Base-by-base conservation (phyloP, 2,797 vertebrate genomes). In the Selene dorsalis region DNA sequence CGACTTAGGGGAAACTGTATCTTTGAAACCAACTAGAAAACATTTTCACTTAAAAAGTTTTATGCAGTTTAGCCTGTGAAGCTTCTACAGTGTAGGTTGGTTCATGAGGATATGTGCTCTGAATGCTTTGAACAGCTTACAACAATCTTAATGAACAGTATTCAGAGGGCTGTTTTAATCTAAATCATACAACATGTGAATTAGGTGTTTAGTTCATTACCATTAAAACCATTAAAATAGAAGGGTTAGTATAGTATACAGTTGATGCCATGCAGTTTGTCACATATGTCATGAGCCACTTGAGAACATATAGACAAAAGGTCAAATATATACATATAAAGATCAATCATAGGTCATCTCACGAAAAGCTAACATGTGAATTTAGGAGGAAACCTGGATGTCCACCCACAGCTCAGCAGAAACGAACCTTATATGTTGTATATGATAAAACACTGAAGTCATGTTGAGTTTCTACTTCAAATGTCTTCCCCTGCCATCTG, bases 91-190 rank as follows among this genome's bases (percentile, higher is more conserved):
- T 74, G 35, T 52, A 32, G 63, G 22, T 17, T 73, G 77, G 81
- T 84, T 79, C n/a, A 71, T 74, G 79, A 61, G 73, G 30, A 87
- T 87, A 72, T 76, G 6, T 59, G 71, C 56, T 81, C 53, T 75
- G 69, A 83, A 85, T 13, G 30, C 67, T 60, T 57, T 66, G 47
- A n/a, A n/a, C 50, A 71, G 77, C 71, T 71, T 70, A 73, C 35
- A 79, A 52, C 75, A 79, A 63, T 87, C 72, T 80, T 61, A 22
- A 74, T 59, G 47, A 76, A 81, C 59, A 73, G 39, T n/a, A 67
- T 77, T 85, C 66, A 68, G 68, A 83, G 30, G 48, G 18, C 52
- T 39, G 45, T 2, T 8, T 22, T 65, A 47, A 60, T 57, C 26
- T 43, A 18, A 3, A 6, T 32, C 22, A 0, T 9, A 18, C 28